Evolutionary conservation across 2,113 vertebrate genomes (phyloP), one percentile per base, ranked within the genome.

Genomic region (Centropus unirufus): DNA sequence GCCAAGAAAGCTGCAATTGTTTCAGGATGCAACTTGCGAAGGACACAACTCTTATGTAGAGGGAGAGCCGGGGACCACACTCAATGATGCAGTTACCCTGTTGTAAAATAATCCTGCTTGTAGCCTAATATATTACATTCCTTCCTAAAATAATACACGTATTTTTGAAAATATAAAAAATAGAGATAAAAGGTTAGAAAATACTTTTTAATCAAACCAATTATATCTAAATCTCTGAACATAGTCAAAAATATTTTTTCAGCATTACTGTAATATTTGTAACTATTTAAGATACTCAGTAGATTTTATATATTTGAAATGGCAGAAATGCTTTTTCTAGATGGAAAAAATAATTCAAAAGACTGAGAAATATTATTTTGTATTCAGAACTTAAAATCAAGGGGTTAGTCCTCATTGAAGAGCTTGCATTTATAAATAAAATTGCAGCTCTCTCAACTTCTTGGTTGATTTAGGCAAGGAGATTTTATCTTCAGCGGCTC

Each of bases 401-500:
- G 26, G 20, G 12, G 15, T 6, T 85, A 68, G 63, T 40, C 27
- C 34, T 36, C 29, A 30, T 4, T 57, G 10, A 90, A 59, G 19
- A 62, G 44, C 3, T 47, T 23, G 17, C 14, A 57, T 73, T n/a
- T 44, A 55, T 6, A 75, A 63, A 66, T 14, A 30, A 54, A 63
- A 32, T 59, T 82, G 54, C 55, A 58, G 20, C 30, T 21, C 39
- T 75, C 29, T 40, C 51, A 82, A 72, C 6, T 6, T 70, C 44
- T 80, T 6, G 1, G 8, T 19, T 70, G 18, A 24, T 51, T 79
- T 46, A 75, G 13, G 5, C 58, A 70, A 84, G 10, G 13, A 46
- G 14, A 58, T 29, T 0, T 0, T 61, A 27, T 21, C 23, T 70
- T 79, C 0, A 6, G 11, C 19, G 49, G 20, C 44, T 23, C 0